These are phyloP conservation scores for Solenopsis invicta DNA, from an alignment of 1,140 invertebrate species.

Conservation along the genomic window DNA sequence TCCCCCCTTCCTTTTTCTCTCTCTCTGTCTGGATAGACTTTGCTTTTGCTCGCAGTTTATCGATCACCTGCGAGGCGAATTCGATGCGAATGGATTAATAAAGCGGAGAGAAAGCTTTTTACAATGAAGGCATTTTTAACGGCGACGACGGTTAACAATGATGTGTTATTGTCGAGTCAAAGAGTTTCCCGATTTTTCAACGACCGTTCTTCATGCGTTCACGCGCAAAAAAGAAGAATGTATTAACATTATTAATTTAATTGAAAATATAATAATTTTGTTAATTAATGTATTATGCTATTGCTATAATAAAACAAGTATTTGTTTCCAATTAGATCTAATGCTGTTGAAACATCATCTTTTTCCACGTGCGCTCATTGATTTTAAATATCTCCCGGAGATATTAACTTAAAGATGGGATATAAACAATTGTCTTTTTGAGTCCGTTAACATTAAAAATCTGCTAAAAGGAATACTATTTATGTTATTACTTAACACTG, in stretches of 20 bases:
- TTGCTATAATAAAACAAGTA: background rate
- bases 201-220: background rate
- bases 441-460: background rate
- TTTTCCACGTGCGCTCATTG: background rate
- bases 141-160: background rate
- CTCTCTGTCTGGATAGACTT: conserved; percentile 14
- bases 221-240: background rate
- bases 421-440: background rate
- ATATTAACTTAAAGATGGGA: background rate
- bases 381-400: background rate
- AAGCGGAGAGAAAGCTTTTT: background rate
- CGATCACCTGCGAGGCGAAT: conserved; percentile 38
- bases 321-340: background rate
- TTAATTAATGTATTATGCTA: background rate
- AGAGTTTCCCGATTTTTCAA: background rate
- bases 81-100: conserved; percentile 37
- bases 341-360: background rate
- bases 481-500: background rate
- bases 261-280: background rate
- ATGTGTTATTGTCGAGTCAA: conserved; percentile 4
- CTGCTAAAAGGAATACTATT: background rate
- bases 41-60: conserved; percentile 42
- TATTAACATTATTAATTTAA: background rate
- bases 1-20: background rate
- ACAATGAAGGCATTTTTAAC: conserved; percentile 14